Base-by-base conservation (phyloP, 2,113 vertebrate species). In the Rhodinocichla rosea region DNA sequence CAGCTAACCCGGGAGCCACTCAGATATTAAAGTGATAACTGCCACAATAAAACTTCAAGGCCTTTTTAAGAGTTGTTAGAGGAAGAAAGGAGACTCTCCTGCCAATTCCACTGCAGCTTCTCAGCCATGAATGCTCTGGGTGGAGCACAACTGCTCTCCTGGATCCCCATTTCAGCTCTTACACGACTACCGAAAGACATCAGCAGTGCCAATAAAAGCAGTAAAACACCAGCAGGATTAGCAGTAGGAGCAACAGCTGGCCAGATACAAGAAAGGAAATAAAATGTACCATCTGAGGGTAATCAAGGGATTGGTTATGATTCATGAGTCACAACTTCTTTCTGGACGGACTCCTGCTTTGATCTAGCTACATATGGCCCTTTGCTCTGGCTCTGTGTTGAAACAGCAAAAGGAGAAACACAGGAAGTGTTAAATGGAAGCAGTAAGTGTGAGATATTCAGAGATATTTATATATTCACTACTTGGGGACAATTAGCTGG, bases 251-350 rank as follows among this genome's bases (percentile, higher is more conserved):
- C 93, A 91, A 84, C 91, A 96, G 93, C 94, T 96, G 95, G 84
- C 84, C 93, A 95, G 90, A 91, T 62, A 85, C 67, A 94, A 85
- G 89, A 89, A 94, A 87, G 78, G 90, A 95, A 95, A 90, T 94
- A 95, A 95, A 94, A 92, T 62, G 53, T 82, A 85, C 87, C 94
- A 95, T 95, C 90, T 95, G 96, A 96, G 87, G 87, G 78, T 79
- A 91, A 92, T 94, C 85, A 94, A 83, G 70, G 87, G 94, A 96
- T 94, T 94, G 92, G 84, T 90, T 94, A 85, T 85, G 82, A 97
- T 94, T 94, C 91, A 88, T 63, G 84, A 95, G 94, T 91, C 84
- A 85, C 68, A 59, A 9, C 63, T 92, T 70, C 78, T 95, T 94
- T 94, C 84, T 92, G 91, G 89, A 89, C 74, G 82, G 94, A 27